A percentile compares a stretch with the other conserved stretches of the same genome.
phyloP scores from a whole-genome alignment of 2,113 vertebrate genomes.

The Mirza zaza region DNA sequence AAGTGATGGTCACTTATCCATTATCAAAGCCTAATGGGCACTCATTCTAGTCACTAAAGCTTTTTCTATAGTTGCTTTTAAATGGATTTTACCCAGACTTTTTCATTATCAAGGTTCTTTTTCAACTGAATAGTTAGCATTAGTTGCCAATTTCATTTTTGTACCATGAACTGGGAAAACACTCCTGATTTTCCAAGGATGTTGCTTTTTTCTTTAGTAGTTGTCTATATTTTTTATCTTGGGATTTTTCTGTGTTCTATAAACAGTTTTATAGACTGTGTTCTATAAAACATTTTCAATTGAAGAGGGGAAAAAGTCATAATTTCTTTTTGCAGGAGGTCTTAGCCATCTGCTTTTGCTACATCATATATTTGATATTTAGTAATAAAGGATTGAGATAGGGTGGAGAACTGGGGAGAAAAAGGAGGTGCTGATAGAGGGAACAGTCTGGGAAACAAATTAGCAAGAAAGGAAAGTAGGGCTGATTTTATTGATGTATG shows the following conservation, averaged over 20 bases:
- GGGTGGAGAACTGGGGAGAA: not conserved
- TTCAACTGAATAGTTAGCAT: not conserved
- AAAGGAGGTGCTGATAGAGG: not conserved
- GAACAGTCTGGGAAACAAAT: not conserved
- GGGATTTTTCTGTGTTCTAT: not conserved
- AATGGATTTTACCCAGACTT: not conserved
- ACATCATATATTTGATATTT: slow-evolving; percentile 17
- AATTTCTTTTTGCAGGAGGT: slow-evolving; percentile 16
- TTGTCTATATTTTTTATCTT: slow-evolving; percentile 26
- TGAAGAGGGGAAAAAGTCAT: slow-evolving; percentile 8
- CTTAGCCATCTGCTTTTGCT: slow-evolving; percentile 1
- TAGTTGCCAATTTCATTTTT: not conserved
- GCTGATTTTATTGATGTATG: not conserved
- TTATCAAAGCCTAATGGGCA: slow-evolving; percentile 1
- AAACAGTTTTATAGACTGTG: not conserved
- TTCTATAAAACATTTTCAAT: slow-evolving; percentile 31
- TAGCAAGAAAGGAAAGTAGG: slow-evolving; percentile 25
- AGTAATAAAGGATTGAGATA: slow-evolving; percentile 17
- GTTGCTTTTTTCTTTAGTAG: slow-evolving; percentile 18
- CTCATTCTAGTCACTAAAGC: not conserved
- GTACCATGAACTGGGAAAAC: slow-evolving; percentile 23
- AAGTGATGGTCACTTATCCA: not conserved
- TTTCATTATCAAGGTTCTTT: slow-evolving; percentile 45
- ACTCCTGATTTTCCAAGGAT: slow-evolving; percentile 33
- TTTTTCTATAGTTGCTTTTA: slow-evolving; percentile 35